A percentile compares a stretch with the other conserved stretches of the same genome.
Conservation (phyloP, 2,888 invertebrate genomes). For the Spisula subtruncata region DNA sequence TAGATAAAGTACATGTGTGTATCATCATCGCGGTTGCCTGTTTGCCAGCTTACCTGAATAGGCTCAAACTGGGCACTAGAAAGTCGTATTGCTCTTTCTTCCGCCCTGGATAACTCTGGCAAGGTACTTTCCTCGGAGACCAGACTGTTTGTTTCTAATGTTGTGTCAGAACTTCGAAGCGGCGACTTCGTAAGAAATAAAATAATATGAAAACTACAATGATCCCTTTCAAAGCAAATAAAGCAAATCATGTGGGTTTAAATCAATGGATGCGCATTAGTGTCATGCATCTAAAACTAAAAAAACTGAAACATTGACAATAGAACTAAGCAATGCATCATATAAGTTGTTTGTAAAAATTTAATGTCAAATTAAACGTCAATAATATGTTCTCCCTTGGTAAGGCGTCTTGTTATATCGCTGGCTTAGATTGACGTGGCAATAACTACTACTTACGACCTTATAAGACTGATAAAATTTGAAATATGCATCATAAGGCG, state of each 20-base stretch:
- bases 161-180: neutral
- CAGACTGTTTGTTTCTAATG: neutral
- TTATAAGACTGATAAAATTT: no score
- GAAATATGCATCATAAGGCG: no score
- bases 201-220: conserved; percentile 1
- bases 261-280: neutral
- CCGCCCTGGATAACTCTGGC: conserved; percentile 27
- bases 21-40: neutral
- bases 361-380: neutral
- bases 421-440: no score
- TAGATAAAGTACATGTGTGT: no score
- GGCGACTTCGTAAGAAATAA: conserved; percentile 7
- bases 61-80: conserved; percentile 18
- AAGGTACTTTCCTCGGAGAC: conserved; percentile 24
- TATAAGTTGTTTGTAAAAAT: neutral
- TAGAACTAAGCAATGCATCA: neutral
- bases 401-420: neutral
- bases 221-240: neutral
- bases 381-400: neutral
- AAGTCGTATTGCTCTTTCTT: conserved; percentile 38
- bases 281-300: neutral
- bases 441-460: no score
- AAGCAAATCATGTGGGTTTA: neutral
- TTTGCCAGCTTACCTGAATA: conserved; percentile 8
- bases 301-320: neutral